Percentiles rank a stretch among this genome's conserved stretches.
Evolutionary conservation across 2,797 vertebrate genomes (phyloP).

Genomic region (Parotocinclus haroldoi): DNA sequence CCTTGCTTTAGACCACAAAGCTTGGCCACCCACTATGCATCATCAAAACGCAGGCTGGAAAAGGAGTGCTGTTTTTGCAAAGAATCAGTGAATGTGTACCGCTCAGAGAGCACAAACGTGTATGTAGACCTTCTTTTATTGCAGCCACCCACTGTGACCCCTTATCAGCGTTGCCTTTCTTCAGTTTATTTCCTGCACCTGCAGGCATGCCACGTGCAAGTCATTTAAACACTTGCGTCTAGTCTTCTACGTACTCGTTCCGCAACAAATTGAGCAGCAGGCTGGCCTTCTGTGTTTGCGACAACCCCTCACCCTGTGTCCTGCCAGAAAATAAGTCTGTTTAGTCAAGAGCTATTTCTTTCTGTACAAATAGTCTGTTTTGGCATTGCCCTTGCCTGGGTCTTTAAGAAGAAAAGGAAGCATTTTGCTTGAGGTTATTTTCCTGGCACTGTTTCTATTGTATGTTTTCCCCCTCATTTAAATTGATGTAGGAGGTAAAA

Average conservation of each 20-base stretch:
- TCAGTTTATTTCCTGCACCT: constrained; percentile 2
- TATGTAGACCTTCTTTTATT: not conserved
- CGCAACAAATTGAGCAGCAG: not conserved
- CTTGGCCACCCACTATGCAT: constrained; percentile 41
- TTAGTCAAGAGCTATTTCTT: too few species aligned
- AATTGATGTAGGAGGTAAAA: too few species aligned
- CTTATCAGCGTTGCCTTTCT: not conserved
- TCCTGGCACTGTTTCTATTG: too few species aligned
- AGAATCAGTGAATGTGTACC: constrained; percentile 24
- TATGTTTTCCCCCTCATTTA: too few species aligned
- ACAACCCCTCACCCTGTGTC: constrained; percentile 8
- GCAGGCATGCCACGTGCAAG: not conserved
- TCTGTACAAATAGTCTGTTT: too few species aligned
- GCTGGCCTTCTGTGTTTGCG: not conserved
- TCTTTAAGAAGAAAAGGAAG: too few species aligned
- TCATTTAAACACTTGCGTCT: not conserved
- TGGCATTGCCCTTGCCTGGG: too few species aligned
- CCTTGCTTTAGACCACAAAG: constrained; percentile 25
- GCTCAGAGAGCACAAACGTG: constrained; percentile 29
- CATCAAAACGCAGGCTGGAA: constrained; percentile 20
- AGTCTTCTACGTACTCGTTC: not conserved
- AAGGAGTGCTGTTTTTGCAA: constrained; percentile 16
- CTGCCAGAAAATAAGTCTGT: constrained; percentile 1
- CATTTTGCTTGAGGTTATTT: too few species aligned
- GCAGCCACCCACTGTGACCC: constrained; percentile 1